Conservation (phyloP, 1,140 invertebrate genomes). For the Ruditapes philippinarum region DNA sequence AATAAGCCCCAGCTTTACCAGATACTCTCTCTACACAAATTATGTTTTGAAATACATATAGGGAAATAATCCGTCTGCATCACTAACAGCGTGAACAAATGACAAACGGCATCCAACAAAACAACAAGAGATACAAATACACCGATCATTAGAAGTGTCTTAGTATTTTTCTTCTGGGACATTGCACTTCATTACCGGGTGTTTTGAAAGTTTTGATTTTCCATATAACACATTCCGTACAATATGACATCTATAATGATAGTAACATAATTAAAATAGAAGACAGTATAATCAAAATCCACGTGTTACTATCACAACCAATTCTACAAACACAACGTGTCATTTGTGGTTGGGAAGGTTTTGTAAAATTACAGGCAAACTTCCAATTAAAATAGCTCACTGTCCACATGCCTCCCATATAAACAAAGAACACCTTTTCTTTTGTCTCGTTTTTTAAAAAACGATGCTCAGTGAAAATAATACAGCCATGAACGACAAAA, state of each 20-base stretch:
- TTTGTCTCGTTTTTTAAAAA: neutral
- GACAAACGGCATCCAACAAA: constrained; percentile 13
- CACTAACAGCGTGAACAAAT: constrained; percentile 6
- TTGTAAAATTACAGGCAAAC: neutral
- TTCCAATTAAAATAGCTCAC: neutral
- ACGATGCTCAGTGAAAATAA: constrained; percentile 36
- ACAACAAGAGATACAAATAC: constrained; percentile 3
- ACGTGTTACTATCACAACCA: neutral
- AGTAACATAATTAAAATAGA: neutral
- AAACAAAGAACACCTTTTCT: neutral
- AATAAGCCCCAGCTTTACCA: neutral
- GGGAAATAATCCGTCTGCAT: neutral
- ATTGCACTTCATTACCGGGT: neutral
- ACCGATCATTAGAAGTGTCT: neutral
- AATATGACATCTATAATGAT: neutral
- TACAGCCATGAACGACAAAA: constrained; percentile 37
- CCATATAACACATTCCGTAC: neutral
- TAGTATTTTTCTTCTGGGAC: neutral
- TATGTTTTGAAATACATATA: neutral
- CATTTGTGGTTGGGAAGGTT: neutral
- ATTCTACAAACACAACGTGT: neutral
- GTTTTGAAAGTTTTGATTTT: constrained; percentile 2
- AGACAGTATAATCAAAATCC: neutral
- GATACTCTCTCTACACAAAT: constrained; percentile 18
- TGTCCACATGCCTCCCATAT: neutral